These are phyloP conservation scores for Anarsia innoxiella DNA, from an alignment of 2,888 invertebrate species.

Conservation along the genomic window DNA sequence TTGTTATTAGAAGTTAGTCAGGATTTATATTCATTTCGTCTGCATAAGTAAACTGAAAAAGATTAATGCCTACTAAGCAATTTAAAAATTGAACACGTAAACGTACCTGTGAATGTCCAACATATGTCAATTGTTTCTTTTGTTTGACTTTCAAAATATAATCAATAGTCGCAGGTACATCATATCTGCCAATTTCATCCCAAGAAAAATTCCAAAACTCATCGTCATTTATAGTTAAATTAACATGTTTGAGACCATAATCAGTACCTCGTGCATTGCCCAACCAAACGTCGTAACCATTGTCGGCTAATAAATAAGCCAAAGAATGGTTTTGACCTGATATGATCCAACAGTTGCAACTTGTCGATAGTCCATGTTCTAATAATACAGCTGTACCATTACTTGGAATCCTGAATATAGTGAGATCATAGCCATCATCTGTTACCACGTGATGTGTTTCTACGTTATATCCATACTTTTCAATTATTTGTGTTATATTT, in stretches of 20 bases:
- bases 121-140: constrained; percentile 71
- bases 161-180: constrained; percentile 88
- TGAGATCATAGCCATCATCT: constrained; percentile 43
- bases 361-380: constrained; percentile 50
- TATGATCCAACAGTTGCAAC: constrained; percentile 48
- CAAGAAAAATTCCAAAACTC: constrained; percentile 82
- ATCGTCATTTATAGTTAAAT: constrained; percentile 39
- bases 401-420: constrained; percentile 40
- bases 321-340: constrained; percentile 41
- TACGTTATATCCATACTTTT: constrained; percentile 40
- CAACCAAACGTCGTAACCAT: constrained; percentile 85
- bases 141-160: constrained; percentile 73
- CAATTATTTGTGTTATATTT: constrained; percentile 29
- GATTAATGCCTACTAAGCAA: too few relatives aligned
- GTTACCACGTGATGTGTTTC: constrained; percentile 39
- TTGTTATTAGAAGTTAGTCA: too few relatives aligned
- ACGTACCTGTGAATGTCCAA: constrained; percentile 80
- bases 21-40: too few relatives aligned
- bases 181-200: constrained; percentile 85
- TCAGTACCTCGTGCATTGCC: constrained; percentile 85
- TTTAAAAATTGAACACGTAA: too few relatives aligned
- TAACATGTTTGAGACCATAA: constrained; percentile 74
- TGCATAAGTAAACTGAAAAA: too few relatives aligned
- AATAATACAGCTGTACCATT: constrained; percentile 39
- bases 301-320: constrained; percentile 69